Percentiles rank a stretch among this genome's conserved stretches.
phyloP scores from a whole-genome alignment of 2,113 vertebrate genomes.

The Syrrhaptes paradoxus region DNA sequence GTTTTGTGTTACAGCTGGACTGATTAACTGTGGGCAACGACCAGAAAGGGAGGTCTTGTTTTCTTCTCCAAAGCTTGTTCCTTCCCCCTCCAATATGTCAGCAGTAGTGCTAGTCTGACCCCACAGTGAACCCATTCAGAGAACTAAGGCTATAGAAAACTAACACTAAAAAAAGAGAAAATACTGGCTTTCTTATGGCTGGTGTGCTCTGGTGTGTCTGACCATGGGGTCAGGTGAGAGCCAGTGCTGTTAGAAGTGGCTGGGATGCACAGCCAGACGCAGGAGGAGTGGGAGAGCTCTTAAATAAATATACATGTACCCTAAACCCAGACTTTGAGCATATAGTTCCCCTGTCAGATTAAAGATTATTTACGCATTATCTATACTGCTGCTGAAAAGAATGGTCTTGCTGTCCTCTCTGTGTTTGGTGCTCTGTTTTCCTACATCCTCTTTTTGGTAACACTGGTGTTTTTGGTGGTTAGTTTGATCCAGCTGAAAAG shows the following conservation, averaged over 20 bases:
- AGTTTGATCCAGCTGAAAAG: background rate
- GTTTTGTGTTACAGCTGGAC: background rate
- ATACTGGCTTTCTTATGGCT: background rate
- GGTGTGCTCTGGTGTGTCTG: background rate
- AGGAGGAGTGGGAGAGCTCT: background rate
- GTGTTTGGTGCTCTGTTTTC: background rate
- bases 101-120: conserved; percentile 2
- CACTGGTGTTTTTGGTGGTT: background rate
- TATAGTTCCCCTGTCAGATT: background rate
- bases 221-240: background rate
- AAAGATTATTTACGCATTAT: background rate
- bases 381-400: background rate
- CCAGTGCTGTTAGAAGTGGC: background rate
- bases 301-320: background rate
- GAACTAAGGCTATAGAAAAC: background rate
- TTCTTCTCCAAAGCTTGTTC: background rate
- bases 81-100: conserved; percentile 7
- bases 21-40: background rate
- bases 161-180: background rate
- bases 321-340: background rate
- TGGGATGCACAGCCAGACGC: background rate
- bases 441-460: background rate
- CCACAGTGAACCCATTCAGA: background rate
- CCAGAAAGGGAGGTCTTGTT: background rate
- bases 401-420: background rate